phyloP scores from a whole-genome alignment of 1,140 invertebrate species.

The Cecropterus lyciades region DNA sequence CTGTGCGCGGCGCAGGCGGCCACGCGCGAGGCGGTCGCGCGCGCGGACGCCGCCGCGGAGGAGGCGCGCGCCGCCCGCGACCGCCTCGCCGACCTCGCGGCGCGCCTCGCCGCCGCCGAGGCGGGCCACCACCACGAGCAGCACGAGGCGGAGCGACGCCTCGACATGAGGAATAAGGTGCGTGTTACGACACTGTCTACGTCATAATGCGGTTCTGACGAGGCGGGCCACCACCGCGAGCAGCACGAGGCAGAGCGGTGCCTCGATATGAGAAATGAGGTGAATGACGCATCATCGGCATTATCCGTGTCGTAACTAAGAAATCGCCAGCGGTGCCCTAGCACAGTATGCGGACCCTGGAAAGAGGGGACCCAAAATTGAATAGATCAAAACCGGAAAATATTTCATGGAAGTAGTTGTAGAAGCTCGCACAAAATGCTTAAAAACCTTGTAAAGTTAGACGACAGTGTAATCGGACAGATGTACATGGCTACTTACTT shows the following conservation, averaged over 20 bases:
- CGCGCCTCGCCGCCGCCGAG: slow-evolving; percentile 91
- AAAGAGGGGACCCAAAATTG: too few species aligned
- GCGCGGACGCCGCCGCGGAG: slow-evolving; percentile 91
- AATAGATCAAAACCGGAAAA: too few species aligned
- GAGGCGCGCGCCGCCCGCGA: slow-evolving; percentile 91
- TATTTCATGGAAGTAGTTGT: too few species aligned
- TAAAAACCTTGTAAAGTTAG: too few species aligned
- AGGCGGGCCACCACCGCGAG: slow-evolving; percentile 91
- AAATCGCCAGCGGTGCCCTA: too few species aligned
- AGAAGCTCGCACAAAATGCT: too few species aligned
- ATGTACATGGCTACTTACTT: too few species aligned
- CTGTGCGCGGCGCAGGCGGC: slow-evolving; percentile 93
- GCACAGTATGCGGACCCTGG: too few species aligned
- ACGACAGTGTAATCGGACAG: too few species aligned
- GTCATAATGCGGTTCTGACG: slow-evolving; percentile 90
- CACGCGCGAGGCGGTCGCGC: slow-evolving; percentile 91
- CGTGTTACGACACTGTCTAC: not conserved
- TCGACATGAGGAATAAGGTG: slow-evolving; percentile 72
- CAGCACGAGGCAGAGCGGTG: slow-evolving; percentile 88
- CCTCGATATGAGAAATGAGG: slow-evolving; percentile 69
- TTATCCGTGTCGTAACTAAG: too few species aligned
- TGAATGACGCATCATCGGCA: too few species aligned
- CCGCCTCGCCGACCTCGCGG: slow-evolving; percentile 90
- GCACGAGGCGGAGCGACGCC: slow-evolving; percentile 87
- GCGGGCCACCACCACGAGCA: slow-evolving; percentile 91